Conservation (phyloP, 2,113 vertebrate genomes). For the Procavia capensis region DNA sequence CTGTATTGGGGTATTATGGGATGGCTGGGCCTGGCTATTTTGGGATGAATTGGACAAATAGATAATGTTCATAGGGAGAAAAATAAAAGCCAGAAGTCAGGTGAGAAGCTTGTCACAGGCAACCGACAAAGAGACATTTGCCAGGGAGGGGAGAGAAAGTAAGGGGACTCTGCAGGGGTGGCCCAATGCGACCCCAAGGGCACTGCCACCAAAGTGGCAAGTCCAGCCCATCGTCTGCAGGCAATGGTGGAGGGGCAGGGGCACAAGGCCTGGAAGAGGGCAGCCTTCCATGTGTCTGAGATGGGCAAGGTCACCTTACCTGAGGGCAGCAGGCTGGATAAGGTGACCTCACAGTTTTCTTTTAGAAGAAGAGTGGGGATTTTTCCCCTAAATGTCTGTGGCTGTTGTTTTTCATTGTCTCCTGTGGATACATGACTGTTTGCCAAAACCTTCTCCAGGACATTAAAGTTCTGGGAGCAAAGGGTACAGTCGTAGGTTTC, state of each 20-base stretch:
- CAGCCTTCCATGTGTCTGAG: background rate
- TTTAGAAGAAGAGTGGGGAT: background rate
- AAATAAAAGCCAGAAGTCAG: constrained; percentile 66
- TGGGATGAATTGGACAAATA: constrained; percentile 74
- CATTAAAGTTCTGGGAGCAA: background rate
- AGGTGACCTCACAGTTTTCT: background rate
- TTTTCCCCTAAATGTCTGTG: background rate
- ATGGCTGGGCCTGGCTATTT: constrained; percentile 71
- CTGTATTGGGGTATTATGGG: constrained; percentile 69
- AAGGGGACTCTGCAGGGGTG: background rate
- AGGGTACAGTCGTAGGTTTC: background rate
- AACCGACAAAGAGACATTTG: background rate
- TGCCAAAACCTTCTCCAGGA: background rate
- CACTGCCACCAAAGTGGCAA: background rate
- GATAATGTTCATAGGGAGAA: constrained; percentile 66
- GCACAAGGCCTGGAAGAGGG: background rate
- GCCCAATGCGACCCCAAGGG: background rate
- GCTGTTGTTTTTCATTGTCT: background rate
- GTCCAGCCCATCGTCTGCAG: background rate
- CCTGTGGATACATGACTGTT: background rate
- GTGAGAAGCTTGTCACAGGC: background rate
- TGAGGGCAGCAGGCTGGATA: background rate
- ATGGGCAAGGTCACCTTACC: background rate
- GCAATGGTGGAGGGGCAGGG: background rate
- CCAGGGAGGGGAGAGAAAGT: background rate